Conservation (phyloP, 2,888 invertebrate species). For the Cistogaster globosa region DNA sequence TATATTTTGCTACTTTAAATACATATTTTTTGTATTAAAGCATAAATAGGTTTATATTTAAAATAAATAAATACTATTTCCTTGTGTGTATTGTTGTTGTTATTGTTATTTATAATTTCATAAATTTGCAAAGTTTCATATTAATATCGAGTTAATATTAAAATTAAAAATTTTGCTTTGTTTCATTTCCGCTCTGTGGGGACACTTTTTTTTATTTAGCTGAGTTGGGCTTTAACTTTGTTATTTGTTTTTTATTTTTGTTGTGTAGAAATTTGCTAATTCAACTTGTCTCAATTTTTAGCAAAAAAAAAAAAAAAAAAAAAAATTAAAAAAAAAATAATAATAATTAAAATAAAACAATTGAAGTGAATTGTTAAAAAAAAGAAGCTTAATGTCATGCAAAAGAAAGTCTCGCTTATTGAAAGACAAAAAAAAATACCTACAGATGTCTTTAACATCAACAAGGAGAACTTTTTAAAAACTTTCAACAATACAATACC, state of each 20-base stretch:
- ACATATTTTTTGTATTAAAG: constrained; percentile 43
- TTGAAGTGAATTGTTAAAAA: no score
- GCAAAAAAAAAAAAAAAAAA: no score
- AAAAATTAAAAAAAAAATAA: not conserved
- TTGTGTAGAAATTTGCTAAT: not conserved
- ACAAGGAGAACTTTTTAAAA: no score
- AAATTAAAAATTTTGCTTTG: not conserved
- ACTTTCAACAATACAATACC: no score
- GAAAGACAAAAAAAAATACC: no score
- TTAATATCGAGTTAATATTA: constrained; percentile 12
- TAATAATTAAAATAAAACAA: no score
- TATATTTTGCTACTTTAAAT: constrained; percentile 1
- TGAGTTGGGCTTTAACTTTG: not conserved
- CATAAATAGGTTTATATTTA: constrained; percentile 26
- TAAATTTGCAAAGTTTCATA: constrained; percentile 37
- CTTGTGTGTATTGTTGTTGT: not conserved
- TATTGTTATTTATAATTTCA: constrained; percentile 28
- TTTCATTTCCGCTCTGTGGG: constrained; percentile 39
- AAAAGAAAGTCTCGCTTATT: not conserved
- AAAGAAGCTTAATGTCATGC: not conserved
- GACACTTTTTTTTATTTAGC: not conserved
- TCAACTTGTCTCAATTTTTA: not conserved
- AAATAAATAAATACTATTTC: no score
- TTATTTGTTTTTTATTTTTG: not conserved
- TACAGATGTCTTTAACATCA: no score